Evolutionary conservation across 92 coral and sea anemone species (phyloP).

Genomic region (Epizoanthus fatuus): DNA sequence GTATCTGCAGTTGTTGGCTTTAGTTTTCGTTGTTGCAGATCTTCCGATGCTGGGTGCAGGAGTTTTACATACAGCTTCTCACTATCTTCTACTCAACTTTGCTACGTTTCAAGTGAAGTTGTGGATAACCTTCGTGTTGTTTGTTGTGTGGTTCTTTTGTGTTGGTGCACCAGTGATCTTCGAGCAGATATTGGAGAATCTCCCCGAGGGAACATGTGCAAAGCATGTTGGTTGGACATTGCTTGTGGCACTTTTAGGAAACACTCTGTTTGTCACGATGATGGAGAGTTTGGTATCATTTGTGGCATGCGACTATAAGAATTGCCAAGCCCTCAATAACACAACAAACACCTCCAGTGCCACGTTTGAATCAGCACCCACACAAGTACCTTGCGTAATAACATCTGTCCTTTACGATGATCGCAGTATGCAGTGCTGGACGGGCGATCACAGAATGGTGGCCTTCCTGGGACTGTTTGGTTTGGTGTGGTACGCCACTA

Average conservation of each 20-base stretch:
- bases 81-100: slow-evolving; percentile 86
- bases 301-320: slow-evolving; percentile 84
- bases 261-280: slow-evolving; percentile 95
- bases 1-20: slow-evolving; percentile 88
- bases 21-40: slow-evolving; percentile 82
- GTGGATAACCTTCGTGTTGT: slow-evolving; percentile 81
- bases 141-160: slow-evolving; percentile 90
- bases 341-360: slow-evolving; percentile 20
- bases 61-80: slow-evolving; percentile 73
- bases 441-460: slow-evolving; percentile 81
- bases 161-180: slow-evolving; percentile 97
- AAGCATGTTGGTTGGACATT: slow-evolving; percentile 93
- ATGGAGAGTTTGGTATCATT: slow-evolving; percentile 92
- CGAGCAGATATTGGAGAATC: slow-evolving; percentile 86
- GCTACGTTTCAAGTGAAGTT: slow-evolving; percentile 93
- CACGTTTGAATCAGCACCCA: not conserved
- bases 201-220: slow-evolving; percentile 89
- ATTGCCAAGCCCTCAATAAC: slow-evolving; percentile 29
- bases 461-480: slow-evolving; percentile 93
- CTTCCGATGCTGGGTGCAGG: slow-evolving; percentile 91
- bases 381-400: slow-evolving; percentile 31
- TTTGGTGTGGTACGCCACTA: slow-evolving; percentile 95
- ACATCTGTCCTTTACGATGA: slow-evolving; percentile 81
- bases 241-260: slow-evolving; percentile 86
- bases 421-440: slow-evolving; percentile 84